Base-by-base conservation (phyloP, 2,797 vertebrate genomes). In the Enteromius argenteus region DNA sequence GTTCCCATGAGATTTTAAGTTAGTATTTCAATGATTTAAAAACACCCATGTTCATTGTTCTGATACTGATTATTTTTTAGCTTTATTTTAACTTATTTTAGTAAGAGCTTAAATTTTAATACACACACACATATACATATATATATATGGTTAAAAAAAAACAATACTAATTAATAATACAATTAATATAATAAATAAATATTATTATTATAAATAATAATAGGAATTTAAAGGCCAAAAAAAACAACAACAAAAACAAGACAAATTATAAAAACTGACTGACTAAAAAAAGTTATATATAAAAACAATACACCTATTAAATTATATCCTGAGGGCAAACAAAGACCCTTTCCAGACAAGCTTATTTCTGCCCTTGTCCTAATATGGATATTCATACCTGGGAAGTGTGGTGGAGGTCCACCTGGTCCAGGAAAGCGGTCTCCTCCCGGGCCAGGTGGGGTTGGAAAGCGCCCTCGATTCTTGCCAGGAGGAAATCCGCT, bases 351-450 rank as follows among this genome's bases (percentile, higher is more conserved):
- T 21, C 7, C 21, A 21, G 19, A 56, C n/a, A 56, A 60, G 4
- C 11, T 13, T 0, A 14, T 62, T 62, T 62, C 58, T 62, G 23
- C 23, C 13, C 11, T 62, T 62, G 13, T 8, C 5, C 27, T 42
- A 42, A 46, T n/a, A 85, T 30, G 64, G 69, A 42, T 8, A 81
- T 81, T 80, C 90, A 90, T 94, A 98, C 98, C 98, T 92, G 97
- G 97, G 84, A 98, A 97, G 91, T 97, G 97, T 87, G 97, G 97
- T 51, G 97, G 97, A n/a, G 97, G 97, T 14, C 97, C 98, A 90
- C 98, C 98, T 0, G 98, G 97, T 77, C 98, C 97, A 85, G 97
- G 97, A 90, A 99, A 99, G 85, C 98, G 97, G 90, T 99, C 98
- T 90, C 96, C 96, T 90, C 97, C 97, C 2, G 97, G 97, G 87